phyloP scores from a whole-genome alignment of 2,113 vertebrate genomes.

The Apodemus speciosus region DNA sequence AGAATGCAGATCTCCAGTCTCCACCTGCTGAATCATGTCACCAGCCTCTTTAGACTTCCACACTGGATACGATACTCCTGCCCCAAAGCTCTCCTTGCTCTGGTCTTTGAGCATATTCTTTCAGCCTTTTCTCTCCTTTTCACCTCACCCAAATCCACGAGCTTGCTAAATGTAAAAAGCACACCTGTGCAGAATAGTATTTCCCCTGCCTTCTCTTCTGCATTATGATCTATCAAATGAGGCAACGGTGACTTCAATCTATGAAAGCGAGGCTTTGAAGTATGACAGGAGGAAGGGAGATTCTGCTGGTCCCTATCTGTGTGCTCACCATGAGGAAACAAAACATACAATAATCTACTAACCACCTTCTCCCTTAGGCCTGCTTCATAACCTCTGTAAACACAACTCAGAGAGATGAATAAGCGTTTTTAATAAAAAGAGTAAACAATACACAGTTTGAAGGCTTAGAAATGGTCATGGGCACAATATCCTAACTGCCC shows the following conservation, averaged over 20 bases:
- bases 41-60: background rate
- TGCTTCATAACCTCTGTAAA: slow-evolving; percentile 58
- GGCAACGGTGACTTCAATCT: background rate
- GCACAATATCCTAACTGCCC: slow-evolving; percentile 54
- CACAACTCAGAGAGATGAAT: slow-evolving; percentile 55
- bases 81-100: background rate
- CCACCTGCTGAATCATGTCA: too few relatives aligned
- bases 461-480: slow-evolving; percentile 25
- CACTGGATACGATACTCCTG: background rate
- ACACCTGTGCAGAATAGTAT: background rate
- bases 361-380: background rate
- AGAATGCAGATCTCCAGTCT: background rate
- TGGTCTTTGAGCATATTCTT: background rate
- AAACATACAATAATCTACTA: slow-evolving; percentile 30
- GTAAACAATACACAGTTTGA: slow-evolving; percentile 43
- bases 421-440: slow-evolving; percentile 75
- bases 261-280: background rate
- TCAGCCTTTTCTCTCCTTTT: background rate
- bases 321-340: background rate
- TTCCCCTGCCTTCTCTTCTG: background rate
- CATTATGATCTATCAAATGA: background rate
- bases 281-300: background rate
- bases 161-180: background rate
- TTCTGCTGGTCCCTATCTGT: background rate
- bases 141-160: background rate